Conservation (phyloP, 2,113 vertebrate genomes). For the Indicator indicator region DNA sequence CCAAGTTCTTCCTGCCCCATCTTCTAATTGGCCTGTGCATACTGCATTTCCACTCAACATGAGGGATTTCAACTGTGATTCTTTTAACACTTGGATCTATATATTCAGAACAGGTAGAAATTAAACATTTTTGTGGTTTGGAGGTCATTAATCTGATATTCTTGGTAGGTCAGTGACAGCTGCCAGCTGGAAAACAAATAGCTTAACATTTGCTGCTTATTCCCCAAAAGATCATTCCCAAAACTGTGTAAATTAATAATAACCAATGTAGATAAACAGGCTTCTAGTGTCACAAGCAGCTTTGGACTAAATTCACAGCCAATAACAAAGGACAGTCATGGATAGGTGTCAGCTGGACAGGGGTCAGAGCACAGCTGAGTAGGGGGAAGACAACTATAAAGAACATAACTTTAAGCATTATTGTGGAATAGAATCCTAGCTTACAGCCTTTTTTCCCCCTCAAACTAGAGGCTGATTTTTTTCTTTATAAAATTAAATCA, state of each 20-base stretch:
- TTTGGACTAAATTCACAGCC: background rate
- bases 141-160: background rate
- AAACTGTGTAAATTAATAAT: background rate
- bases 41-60: fast-evolving
- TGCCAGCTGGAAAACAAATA: background rate
- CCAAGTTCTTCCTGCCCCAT: background rate
- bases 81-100: background rate
- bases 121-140: background rate
- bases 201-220: background rate
- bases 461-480: background rate
- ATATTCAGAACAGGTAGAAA: background rate
- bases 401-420: background rate
- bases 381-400: background rate
- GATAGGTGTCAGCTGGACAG: background rate
- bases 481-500: background rate
- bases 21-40: background rate
- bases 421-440: background rate
- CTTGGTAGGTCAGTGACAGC: background rate
- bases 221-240: background rate
- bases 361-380: background rate
- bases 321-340: background rate
- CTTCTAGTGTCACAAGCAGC: background rate
- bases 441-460: background rate
- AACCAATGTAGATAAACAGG: background rate
- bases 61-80: background rate